Percentiles rank a stretch among this genome's conserved stretches.
phyloP scores from a whole-genome alignment of 2,797 vertebrate species.

The Rhinophrynus dorsalis region DNA sequence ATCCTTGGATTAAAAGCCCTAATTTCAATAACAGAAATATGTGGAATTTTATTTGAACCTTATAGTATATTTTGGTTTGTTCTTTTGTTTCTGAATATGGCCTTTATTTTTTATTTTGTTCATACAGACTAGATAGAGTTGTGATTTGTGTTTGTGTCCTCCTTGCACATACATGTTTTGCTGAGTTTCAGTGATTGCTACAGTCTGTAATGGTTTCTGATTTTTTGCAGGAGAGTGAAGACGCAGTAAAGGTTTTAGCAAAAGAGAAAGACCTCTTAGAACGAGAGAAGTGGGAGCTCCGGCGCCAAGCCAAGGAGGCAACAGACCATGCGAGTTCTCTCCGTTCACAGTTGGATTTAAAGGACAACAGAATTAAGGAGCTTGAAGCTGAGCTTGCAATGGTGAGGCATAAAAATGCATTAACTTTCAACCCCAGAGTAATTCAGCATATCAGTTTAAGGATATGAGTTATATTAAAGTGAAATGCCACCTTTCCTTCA shows the following conservation, averaged over 20 bases:
- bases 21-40: no score
- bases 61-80: no score
- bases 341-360: slow-evolving; percentile 92
- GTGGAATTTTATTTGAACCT: no score
- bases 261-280: slow-evolving; percentile 95
- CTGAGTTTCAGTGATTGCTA: background rate
- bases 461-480: background rate
- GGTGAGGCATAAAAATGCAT: slow-evolving; percentile 72
- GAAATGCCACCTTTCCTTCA: background rate
- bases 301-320: slow-evolving; percentile 92
- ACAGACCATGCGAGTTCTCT: slow-evolving; percentile 86
- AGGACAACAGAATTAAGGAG: slow-evolving; percentile 97
- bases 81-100: no score
- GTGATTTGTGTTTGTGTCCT: no score
- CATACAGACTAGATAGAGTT: no score
- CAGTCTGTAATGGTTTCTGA: background rate
- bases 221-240: slow-evolving; percentile 87
- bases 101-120: no score
- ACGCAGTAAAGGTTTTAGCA: slow-evolving; percentile 88
- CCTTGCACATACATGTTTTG: background rate
- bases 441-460: background rate
- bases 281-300: slow-evolving; percentile 94
- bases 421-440: background rate
- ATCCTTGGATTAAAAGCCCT: no score
- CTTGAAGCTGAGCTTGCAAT: slow-evolving; percentile 96